These are phyloP conservation scores for Hypena proboscidalis DNA, from an alignment of 2,888 invertebrate genomes.

Conservation along the genomic window DNA sequence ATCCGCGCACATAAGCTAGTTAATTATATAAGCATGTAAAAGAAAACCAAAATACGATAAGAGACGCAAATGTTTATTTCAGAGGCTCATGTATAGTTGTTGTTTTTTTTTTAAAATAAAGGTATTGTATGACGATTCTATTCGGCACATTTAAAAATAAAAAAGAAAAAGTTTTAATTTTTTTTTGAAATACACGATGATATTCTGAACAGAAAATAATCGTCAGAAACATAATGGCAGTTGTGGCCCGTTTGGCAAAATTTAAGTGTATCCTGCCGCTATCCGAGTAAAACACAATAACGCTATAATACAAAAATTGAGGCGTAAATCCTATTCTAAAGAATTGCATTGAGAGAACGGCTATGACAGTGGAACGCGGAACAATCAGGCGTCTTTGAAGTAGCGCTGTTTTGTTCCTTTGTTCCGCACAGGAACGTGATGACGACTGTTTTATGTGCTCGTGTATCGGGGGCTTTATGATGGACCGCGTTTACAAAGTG, in stretches of 20 bases:
- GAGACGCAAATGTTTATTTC: no score
- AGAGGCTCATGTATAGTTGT: no score
- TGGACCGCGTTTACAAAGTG: constrained; percentile 1
- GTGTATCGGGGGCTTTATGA: constrained; percentile 6
- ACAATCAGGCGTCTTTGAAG: constrained; percentile 37
- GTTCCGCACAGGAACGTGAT: constrained; percentile 13
- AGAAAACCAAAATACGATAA: no score
- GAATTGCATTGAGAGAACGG: constrained; percentile 12
- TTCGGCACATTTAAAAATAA: no score
- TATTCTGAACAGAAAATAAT: background rate
- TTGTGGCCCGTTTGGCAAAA: background rate
- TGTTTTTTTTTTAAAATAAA: no score
- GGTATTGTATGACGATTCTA: no score
- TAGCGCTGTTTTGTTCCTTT: constrained; percentile 30
- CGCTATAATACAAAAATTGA: constrained; percentile 8
- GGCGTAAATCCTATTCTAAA: constrained; percentile 10
- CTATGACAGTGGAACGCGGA: constrained; percentile 3
- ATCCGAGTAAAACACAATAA: background rate
- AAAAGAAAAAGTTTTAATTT: no score
- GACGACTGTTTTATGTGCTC: constrained; percentile 3
- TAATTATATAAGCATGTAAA: no score
- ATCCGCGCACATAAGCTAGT: no score
- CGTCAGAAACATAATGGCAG: background rate
- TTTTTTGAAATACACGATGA: no score
- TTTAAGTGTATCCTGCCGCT: background rate